Evolutionary conservation across 1,140 invertebrate genomes (phyloP).

Genomic region (Drosophila setifemur): DNA sequence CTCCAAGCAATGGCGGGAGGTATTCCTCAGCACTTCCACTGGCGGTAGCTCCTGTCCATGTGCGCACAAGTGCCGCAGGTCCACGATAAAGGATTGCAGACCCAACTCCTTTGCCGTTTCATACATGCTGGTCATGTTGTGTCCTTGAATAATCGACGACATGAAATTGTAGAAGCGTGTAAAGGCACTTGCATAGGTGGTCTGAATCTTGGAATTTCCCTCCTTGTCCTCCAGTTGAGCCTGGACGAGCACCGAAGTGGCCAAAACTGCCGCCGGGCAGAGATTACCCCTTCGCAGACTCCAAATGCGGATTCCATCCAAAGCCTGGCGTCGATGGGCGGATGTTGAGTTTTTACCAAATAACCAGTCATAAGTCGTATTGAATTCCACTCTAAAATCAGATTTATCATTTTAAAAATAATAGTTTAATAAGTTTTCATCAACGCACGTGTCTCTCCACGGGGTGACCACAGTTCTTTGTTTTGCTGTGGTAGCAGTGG

Average conservation of each 20-base stretch:
- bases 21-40: constrained; percentile 45
- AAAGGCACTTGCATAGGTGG: constrained; percentile 66
- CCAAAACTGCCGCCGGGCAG: constrained; percentile 76
- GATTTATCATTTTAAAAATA: not conserved
- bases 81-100: constrained; percentile 73
- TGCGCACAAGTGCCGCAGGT: constrained; percentile 74
- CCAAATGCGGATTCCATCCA: constrained; percentile 66
- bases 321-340: constrained; percentile 23
- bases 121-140: constrained; percentile 76
- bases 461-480: constrained; percentile 60
- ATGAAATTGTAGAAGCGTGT: constrained; percentile 80
- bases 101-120: constrained; percentile 67
- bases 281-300: constrained; percentile 56
- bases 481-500: constrained; percentile 24
- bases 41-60: constrained; percentile 75
- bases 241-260: constrained; percentile 62
- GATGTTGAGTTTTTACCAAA: constrained; percentile 30
- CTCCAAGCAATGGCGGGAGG: constrained; percentile 57
- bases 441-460: constrained; percentile 65
- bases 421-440: not conserved
- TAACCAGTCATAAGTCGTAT: constrained; percentile 51
- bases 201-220: constrained; percentile 36
- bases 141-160: constrained; percentile 74
- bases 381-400: constrained; percentile 69
- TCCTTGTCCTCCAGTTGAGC: constrained; percentile 51